Conservation (phyloP, 2,113 vertebrate species). For the Gambusia affinis region DNA sequence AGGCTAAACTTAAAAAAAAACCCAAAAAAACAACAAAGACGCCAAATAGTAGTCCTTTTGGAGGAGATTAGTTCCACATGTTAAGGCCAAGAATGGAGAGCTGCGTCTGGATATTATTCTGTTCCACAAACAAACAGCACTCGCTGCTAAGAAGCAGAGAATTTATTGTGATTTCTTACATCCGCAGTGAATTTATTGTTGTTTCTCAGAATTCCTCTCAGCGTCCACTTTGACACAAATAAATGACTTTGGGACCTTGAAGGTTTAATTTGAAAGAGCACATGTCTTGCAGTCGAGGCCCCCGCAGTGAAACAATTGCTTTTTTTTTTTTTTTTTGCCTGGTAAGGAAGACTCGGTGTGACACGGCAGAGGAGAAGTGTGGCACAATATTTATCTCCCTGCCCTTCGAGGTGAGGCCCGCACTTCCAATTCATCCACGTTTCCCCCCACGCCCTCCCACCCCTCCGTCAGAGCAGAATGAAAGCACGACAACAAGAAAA, state of each 20-base stretch:
- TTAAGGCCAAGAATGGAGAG: slow-evolving; percentile 72
- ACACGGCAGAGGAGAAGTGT: slow-evolving; percentile 60
- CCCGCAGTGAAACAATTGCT: slow-evolving; percentile 80
- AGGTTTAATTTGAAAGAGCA: slow-evolving; percentile 81
- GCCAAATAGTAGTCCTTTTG: slow-evolving; percentile 65
- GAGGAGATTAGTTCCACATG: slow-evolving; percentile 78
- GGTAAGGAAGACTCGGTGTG: slow-evolving; percentile 56
- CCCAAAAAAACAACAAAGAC: slow-evolving; percentile 60
- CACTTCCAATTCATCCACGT: slow-evolving; percentile 74
- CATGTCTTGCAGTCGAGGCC: slow-evolving; percentile 74
- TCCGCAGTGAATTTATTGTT: slow-evolving; percentile 79
- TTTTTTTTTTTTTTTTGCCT: slow-evolving; percentile 70
- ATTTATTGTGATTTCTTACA: slow-evolving; percentile 78
- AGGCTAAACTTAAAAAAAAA: slow-evolving; percentile 54
- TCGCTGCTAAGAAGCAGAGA: slow-evolving; percentile 63
- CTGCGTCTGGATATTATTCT: slow-evolving; percentile 73
- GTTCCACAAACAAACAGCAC: slow-evolving; percentile 68
- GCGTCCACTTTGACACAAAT: slow-evolving; percentile 75
- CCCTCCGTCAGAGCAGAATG: slow-evolving; percentile 66
- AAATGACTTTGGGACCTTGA: slow-evolving; percentile 82
- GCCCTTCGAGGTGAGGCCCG: slow-evolving; percentile 73
- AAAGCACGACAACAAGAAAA: slow-evolving; percentile 49
- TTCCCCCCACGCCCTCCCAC: slow-evolving; percentile 17
- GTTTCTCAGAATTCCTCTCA: slow-evolving; percentile 72
- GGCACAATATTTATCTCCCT: slow-evolving; percentile 78